These are phyloP conservation scores for Protodeltote pygarga DNA, from an alignment of 2,888 invertebrate species.

Conservation along the genomic window DNA sequence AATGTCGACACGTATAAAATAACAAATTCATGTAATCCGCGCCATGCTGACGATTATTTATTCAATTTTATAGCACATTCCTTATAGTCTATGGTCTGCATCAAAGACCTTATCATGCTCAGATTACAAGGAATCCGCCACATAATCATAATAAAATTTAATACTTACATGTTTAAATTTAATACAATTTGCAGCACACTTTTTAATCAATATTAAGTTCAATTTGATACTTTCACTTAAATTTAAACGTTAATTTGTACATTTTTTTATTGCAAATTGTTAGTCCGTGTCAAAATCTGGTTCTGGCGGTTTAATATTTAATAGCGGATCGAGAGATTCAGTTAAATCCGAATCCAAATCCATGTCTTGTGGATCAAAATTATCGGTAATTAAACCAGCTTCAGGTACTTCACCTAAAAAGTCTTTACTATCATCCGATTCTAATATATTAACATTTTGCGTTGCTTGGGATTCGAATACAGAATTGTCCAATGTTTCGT, in stretches of 20 bases:
- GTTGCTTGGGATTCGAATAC: conserved; percentile 20
- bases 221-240: too few relatives aligned
- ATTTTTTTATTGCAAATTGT: neutral
- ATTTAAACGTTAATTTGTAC: neutral
- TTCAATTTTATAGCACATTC: too few relatives aligned
- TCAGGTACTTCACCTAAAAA: conserved; percentile 36
- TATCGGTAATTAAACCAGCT: conserved; percentile 37
- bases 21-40: too few relatives aligned
- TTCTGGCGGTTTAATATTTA: conserved; percentile 27
- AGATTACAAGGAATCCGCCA: too few relatives aligned
- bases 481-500: conserved; percentile 29
- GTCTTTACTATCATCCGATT: conserved; percentile 47
- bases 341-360: conserved; percentile 34
- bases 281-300: conserved; percentile 35
- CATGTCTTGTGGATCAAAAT: conserved; percentile 35
- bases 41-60: too few relatives aligned
- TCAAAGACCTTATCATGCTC: too few relatives aligned
- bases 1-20: too few relatives aligned
- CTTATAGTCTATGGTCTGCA: too few relatives aligned
- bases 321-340: conserved; percentile 29
- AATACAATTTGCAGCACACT: too few relatives aligned
- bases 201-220: too few relatives aligned
- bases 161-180: too few relatives aligned
- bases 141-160: too few relatives aligned
- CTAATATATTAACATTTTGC: conserved; percentile 22